phyloP scores from a whole-genome alignment of 2,888 invertebrate species.

The Cactoblastis cactorum region DNA sequence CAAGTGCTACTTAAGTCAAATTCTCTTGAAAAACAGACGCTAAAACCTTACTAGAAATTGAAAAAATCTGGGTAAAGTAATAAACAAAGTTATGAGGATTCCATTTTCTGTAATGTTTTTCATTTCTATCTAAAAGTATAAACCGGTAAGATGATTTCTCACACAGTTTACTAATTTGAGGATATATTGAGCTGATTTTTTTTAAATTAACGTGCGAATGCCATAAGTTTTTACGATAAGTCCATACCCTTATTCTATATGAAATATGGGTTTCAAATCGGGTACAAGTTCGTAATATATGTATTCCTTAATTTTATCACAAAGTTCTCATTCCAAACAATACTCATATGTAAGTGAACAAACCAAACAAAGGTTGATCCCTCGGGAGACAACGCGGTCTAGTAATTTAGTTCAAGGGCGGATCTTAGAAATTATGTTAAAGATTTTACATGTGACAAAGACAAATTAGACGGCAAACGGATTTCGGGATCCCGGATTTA shows the following conservation, averaged over 20 bases:
- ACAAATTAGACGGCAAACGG: conserved; percentile 12
- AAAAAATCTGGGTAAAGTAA: no score
- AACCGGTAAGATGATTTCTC: no score
- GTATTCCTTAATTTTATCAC: neutral
- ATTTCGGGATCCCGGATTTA: conserved; percentile 5
- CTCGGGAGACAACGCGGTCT: neutral
- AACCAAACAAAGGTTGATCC: neutral
- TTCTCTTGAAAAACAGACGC: neutral
- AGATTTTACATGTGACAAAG: conserved; percentile 13
- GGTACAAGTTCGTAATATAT: neutral
- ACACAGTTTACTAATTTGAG: no score
- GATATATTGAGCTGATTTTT: no score
- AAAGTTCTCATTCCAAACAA: neutral
- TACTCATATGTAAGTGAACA: neutral
- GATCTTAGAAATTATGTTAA: conserved; percentile 11
- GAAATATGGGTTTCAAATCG: neutral
- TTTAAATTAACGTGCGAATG: no score
- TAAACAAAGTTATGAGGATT: no score
- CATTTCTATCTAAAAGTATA: no score
- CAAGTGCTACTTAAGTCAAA: neutral
- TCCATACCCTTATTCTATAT: no score
- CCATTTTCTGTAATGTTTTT: no score
- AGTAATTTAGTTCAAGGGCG: neutral
- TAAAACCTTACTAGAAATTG: no score
- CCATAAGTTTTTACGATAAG: no score